Evolutionary conservation across 64 coral and sea anemone species (phyloP).

Genomic region (Acropora yongei): DNA sequence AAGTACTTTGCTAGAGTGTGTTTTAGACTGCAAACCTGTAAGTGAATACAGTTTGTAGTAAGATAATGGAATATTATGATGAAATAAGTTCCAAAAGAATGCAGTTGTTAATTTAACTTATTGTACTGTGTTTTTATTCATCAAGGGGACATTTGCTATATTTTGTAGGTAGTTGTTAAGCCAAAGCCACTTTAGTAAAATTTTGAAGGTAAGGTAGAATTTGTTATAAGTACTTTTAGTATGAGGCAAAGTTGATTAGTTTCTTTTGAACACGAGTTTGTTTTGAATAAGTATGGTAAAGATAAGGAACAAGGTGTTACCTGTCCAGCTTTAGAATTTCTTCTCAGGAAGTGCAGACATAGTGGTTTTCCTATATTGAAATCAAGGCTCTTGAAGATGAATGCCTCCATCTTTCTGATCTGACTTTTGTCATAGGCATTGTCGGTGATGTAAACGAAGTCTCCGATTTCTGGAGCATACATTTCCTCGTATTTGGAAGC

Average conservation of each 20-base stretch:
- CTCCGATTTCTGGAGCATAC: conserved; percentile 96
- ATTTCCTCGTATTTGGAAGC: conserved; percentile 99
- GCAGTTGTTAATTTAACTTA: too few species aligned
- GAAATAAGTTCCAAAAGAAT: too few species aligned
- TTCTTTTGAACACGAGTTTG: too few species aligned
- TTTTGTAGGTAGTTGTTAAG: too few species aligned
- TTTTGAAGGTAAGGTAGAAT: too few species aligned
- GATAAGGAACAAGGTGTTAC: conserved; percentile 18
- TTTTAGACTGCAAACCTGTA: conserved; percentile 72
- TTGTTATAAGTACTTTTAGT: too few species aligned
- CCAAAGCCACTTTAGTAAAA: too few species aligned
- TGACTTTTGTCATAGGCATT: conserved; percentile 78
- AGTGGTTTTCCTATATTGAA: conserved; percentile 93
- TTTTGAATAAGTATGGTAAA: too few species aligned
- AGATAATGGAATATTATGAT: too few species aligned
- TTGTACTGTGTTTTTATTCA: too few species aligned
- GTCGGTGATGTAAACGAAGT: conserved; percentile 99
- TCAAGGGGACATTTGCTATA: too few species aligned
- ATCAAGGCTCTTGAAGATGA: conserved; percentile 77
- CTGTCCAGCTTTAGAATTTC: conserved; percentile 96
- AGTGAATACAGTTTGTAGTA: not conserved
- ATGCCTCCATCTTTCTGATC: conserved; percentile 84
- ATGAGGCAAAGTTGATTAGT: too few species aligned
- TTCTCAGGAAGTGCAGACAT: conserved; percentile 93
- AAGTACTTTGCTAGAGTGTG: conserved; percentile 97